Evolutionary conservation across 2,797 vertebrate species (phyloP), one percentile per base, ranked within the genome.

Genomic region (Galaxias olidus): DNA sequence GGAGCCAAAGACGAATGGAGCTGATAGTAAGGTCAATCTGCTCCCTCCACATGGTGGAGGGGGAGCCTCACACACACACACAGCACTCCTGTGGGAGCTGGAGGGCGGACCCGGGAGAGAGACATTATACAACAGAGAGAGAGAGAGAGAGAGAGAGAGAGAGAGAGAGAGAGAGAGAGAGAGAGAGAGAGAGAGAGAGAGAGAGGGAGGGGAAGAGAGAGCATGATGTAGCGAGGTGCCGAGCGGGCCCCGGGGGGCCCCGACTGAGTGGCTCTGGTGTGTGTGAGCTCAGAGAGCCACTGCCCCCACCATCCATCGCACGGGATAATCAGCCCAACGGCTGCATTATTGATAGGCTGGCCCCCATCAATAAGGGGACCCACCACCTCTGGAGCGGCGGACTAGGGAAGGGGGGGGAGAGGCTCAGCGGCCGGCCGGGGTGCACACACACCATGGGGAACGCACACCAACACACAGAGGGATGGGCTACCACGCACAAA

Each of bases 321-420:
- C 83, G 73, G 82, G 80, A 84, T 87, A 88, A 91, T 92, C 84
- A 87, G 82, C 89, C 84, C 84, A 85, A 84, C 75, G 68, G 72
- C 64, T 92, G 78, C 90, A 89, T 90, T 90, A 90, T 92, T 91
- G 84, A 91, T 89, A 73, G 76, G 67, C 40, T n/a, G 64, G 73
- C 73, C 66, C 78, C 85, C 86, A 91, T 91, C 85, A 88, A 86
- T 91, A 87, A 89, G 86, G 84, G 79, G 73, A 81, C 65, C 55
- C 77, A 72, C 66, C 77, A 69, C 72, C 77, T 79, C 83, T 79
- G 77, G 75, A 69, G 75, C 66, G 19, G 73, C 66, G 69, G 76
- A 82, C 76, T 67, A 30, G 52, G 10, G 65, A 66, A 72, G 46
- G 63, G 61, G 17, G 68, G 53, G 17, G 47, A 19, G 56, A 71